Percentiles rank a stretch among this genome's conserved stretches.
These are phyloP conservation scores for Choristoneura rosaceana DNA, from an alignment of 2,888 invertebrate genomes.

Conservation along the genomic window DNA sequence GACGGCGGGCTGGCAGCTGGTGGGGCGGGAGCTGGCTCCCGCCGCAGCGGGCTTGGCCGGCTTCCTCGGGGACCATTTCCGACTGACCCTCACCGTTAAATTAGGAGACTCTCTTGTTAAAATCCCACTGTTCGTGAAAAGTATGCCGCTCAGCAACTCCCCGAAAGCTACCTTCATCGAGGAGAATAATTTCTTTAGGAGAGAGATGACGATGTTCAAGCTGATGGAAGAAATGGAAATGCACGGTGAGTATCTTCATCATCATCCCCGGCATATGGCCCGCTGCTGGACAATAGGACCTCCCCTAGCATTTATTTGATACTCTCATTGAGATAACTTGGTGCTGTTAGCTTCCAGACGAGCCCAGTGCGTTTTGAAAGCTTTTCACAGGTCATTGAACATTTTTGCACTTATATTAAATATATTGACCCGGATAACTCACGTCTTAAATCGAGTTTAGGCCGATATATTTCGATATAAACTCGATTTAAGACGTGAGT, in stretches of 20 bases:
- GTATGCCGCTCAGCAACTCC: slow-evolving; percentile 61
- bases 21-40: slow-evolving; percentile 53
- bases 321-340: no score
- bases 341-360: no score
- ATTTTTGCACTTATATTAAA: no score
- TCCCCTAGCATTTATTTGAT: no score
- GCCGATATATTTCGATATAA: no score
- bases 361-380: no score
- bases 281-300: no score
- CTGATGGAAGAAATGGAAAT: slow-evolving; percentile 61
- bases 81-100: slow-evolving; percentile 55
- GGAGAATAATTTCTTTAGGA: slow-evolving; percentile 57
- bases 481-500: no score
- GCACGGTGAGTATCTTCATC: slow-evolving; percentile 13
- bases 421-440: no score
- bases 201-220: slow-evolving; percentile 66
- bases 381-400: no score
- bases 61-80: slow-evolving; percentile 71
- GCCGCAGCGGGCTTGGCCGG: slow-evolving; percentile 66
- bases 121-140: slow-evolving; percentile 68
- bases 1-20: slow-evolving; percentile 46
- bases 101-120: slow-evolving; percentile 46
- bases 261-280: no score
- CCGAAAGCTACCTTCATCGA: slow-evolving; percentile 68
- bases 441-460: no score